Conservation (phyloP, 1,140 invertebrate species). For the Nilaparvata lugens region DNA sequence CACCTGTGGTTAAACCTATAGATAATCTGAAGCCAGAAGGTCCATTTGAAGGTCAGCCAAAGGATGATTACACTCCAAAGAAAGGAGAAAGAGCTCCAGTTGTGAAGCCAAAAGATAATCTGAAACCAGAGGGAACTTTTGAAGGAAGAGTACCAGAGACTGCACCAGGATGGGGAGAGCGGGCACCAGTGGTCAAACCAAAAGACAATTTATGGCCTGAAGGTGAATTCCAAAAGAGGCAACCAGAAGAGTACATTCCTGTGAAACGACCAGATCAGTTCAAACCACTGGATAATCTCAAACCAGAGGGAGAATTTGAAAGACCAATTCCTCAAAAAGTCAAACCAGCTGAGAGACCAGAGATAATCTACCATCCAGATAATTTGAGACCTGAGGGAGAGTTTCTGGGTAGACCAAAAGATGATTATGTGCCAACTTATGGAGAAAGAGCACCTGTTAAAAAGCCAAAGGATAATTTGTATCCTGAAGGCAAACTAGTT, state of each 20-base stretch:
- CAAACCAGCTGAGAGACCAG: slow-evolving; percentile 35
- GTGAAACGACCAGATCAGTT: slow-evolving; percentile 43
- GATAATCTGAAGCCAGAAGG: slow-evolving; percentile 42
- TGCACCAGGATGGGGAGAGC: slow-evolving; percentile 30
- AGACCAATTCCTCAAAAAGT: slow-evolving; percentile 32
- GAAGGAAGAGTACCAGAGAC: slow-evolving; percentile 33
- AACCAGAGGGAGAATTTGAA: slow-evolving; percentile 50
- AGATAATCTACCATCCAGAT: slow-evolving; percentile 36
- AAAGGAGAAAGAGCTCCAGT: slow-evolving; percentile 32
- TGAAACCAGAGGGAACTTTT: slow-evolving; percentile 33
- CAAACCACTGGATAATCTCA: slow-evolving; percentile 43
- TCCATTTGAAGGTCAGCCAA: slow-evolving; percentile 40
- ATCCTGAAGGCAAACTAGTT: slow-evolving; percentile 45
- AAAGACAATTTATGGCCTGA: slow-evolving; percentile 46
- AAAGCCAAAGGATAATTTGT: slow-evolving; percentile 42
- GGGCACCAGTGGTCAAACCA: slow-evolving; percentile 33
- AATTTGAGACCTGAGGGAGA: slow-evolving; percentile 52
- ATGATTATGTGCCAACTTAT: slow-evolving; percentile 42
- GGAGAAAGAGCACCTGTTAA: slow-evolving; percentile 43
- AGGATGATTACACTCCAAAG: slow-evolving; percentile 32
- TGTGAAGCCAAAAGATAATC: slow-evolving; percentile 40
- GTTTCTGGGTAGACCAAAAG: slow-evolving; percentile 44
- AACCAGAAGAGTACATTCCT: slow-evolving; percentile 44
- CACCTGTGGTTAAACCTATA: slow-evolving; percentile 23
- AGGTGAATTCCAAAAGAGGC: slow-evolving; percentile 50